Percentiles rank a stretch among this genome's conserved stretches.
Conservation (phyloP, 2,888 invertebrate genomes). For the Caenorhabditis macrosperma region DNA sequence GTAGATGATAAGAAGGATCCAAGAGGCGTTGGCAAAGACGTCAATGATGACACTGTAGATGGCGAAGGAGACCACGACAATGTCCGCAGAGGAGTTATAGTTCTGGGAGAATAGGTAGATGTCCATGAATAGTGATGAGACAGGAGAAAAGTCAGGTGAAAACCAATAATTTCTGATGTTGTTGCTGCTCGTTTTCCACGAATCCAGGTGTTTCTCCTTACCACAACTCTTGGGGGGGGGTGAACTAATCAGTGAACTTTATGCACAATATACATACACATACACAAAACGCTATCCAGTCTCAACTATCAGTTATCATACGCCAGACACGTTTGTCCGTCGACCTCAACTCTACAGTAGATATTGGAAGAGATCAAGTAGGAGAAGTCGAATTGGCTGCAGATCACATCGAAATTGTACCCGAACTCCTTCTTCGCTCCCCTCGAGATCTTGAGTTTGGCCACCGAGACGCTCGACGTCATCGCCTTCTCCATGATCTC, state of each 20-base stretch:
- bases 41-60: neutral
- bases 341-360: conserved; percentile 53
- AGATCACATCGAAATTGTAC: conserved; percentile 67
- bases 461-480: conserved; percentile 38
- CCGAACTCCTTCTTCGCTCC: conserved; percentile 63
- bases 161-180: no score
- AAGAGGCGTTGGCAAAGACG: neutral
- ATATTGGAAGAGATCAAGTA: conserved; percentile 61
- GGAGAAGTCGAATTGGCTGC: conserved; percentile 60
- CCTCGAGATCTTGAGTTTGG: conserved; percentile 57
- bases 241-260: neutral
- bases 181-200: no score
- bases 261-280: no score
- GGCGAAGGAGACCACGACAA: no score
- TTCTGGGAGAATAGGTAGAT: no score
- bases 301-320: conserved; percentile 52
- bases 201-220: no score
- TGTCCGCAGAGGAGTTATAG: no score
- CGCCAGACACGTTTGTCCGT: conserved; percentile 60
- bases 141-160: no score
- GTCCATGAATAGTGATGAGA: no score
- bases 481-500: conserved; percentile 55
- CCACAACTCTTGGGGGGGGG: no score
- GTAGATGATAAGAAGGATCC: neutral
- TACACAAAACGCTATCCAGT: neutral